A percentile compares a stretch with the other conserved stretches of the same genome.
These are phyloP conservation scores for Eublepharis macularius DNA, from an alignment of 2,113 vertebrate genomes.

Conservation along the genomic window DNA sequence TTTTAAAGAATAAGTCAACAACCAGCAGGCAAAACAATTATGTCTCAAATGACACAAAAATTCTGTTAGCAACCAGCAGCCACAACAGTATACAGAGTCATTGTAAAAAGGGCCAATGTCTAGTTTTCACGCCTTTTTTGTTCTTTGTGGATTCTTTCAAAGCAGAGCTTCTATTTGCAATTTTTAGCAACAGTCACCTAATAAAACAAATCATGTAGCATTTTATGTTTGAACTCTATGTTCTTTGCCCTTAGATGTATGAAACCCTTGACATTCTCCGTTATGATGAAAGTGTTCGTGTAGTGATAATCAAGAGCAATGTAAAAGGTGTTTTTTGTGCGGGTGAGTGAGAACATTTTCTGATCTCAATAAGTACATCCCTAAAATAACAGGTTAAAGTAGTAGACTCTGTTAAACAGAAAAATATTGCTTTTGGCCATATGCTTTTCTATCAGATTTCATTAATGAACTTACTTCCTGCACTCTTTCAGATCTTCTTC, in stretches of 20 bases:
- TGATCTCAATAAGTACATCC: not conserved
- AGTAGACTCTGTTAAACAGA: not conserved
- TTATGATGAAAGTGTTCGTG: constrained; percentile 77
- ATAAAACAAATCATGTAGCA: not conserved
- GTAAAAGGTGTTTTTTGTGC: constrained; percentile 93
- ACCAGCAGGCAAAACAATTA: too few relatives aligned
- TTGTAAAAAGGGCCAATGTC: too few relatives aligned
- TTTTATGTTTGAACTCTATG: not conserved
- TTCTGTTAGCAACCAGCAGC: too few relatives aligned
- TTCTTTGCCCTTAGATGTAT: constrained; percentile 77
- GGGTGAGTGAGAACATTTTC: constrained; percentile 73
- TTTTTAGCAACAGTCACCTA: not conserved
- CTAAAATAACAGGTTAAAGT: not conserved
- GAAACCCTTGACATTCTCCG: constrained; percentile 78
- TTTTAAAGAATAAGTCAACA: too few relatives aligned
- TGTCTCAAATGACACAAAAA: too few relatives aligned
- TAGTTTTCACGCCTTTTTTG: too few relatives aligned
- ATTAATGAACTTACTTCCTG: not conserved
- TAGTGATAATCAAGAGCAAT: constrained; percentile 88
- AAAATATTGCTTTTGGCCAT: not conserved
- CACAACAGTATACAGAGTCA: too few relatives aligned
- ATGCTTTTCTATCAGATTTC: not conserved
- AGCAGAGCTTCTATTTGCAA: not conserved
- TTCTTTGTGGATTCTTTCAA: too few relatives aligned
- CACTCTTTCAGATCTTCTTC: not conserved